phyloP scores from a whole-genome alignment of 1,140 invertebrate genomes.

The Pristionchus pacificus region DNA sequence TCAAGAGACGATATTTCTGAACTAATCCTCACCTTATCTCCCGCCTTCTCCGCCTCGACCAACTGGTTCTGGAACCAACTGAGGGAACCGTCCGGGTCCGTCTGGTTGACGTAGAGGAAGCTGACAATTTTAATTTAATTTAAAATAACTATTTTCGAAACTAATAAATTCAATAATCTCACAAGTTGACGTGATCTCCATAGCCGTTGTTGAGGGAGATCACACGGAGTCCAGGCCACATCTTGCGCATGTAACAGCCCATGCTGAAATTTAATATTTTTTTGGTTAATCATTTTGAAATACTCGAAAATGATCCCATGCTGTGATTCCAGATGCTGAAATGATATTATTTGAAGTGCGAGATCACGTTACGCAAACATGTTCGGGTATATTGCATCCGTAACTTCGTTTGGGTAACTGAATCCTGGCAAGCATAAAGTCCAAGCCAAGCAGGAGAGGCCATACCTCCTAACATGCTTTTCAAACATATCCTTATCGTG shows the following conservation, averaged over 20 bases:
- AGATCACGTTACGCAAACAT: too few relatives aligned
- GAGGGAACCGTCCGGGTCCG: slow-evolving; percentile 85
- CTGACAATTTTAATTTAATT: slow-evolving; percentile 68
- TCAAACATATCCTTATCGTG: too few relatives aligned
- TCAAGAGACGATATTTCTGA: too few relatives aligned
- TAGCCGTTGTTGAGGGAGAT: slow-evolving; percentile 62
- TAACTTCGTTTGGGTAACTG: too few relatives aligned
- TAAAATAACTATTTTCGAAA: background rate
- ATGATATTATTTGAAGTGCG: too few relatives aligned
- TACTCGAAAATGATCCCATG: background rate
- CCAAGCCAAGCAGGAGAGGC: too few relatives aligned
- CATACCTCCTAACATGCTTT: too few relatives aligned
- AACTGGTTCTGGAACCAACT: slow-evolving; percentile 91
- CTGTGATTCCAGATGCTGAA: too few relatives aligned
- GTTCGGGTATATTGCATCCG: too few relatives aligned
- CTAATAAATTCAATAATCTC: slow-evolving; percentile 28
- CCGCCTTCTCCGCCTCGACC: slow-evolving; percentile 83
- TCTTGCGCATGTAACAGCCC: slow-evolving; percentile 57
- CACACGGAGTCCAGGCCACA: slow-evolving; percentile 57
- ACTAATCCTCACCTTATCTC: slow-evolving; percentile 69
- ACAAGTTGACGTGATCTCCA: slow-evolving; percentile 60
- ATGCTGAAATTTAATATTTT: slow-evolving; percentile 49
- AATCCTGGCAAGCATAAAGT: too few relatives aligned
- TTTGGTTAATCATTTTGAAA: background rate
- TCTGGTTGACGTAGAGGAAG: slow-evolving; percentile 91